Evolutionary conservation across 2,113 vertebrate species (phyloP).

Genomic region (Pagrus major): DNA sequence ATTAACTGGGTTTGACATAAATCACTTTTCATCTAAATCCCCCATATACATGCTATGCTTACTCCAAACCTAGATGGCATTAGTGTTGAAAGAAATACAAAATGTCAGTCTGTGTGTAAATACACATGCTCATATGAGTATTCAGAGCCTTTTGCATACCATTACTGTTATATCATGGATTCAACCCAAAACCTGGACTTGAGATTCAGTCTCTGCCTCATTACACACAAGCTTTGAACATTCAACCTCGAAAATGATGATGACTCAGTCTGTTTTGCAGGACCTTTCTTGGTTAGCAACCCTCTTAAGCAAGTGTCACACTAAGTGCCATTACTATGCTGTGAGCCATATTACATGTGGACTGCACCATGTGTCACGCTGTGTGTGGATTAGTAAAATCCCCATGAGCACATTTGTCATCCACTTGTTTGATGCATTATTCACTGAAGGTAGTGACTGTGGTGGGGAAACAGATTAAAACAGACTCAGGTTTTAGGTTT

Average conservation of each 20-base stretch:
- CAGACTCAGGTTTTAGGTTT: slow-evolving; percentile 7
- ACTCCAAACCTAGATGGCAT: slow-evolving; percentile 2
- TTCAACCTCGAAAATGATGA: slow-evolving; percentile 29
- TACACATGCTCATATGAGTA: slow-evolving; percentile 10
- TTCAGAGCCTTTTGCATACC: background rate
- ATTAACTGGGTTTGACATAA: background rate
- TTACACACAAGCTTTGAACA: slow-evolving; percentile 38
- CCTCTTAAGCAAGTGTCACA: slow-evolving; percentile 16
- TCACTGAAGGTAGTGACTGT: slow-evolving; percentile 18
- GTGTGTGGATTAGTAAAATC: slow-evolving; percentile 45
- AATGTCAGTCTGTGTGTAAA: background rate
- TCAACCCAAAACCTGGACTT: slow-evolving; percentile 19
- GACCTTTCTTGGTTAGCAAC: slow-evolving; percentile 25
- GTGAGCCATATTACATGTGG: slow-evolving; percentile 30
- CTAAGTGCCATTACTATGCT: background rate
- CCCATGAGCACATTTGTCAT: slow-evolving; percentile 33
- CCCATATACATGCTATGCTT: background rate
- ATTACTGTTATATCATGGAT: background rate
- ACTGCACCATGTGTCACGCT: slow-evolving; percentile 44
- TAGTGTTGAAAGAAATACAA: background rate
- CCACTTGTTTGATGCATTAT: slow-evolving; percentile 45
- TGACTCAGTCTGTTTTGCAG: slow-evolving; percentile 40
- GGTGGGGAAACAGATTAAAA: slow-evolving; percentile 32
- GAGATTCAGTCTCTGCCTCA: slow-evolving; percentile 18
- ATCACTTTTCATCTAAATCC: slow-evolving; percentile 15